Evolutionary conservation across 2,113 vertebrate genomes (phyloP).

Genomic region (Mus spicilegus): DNA sequence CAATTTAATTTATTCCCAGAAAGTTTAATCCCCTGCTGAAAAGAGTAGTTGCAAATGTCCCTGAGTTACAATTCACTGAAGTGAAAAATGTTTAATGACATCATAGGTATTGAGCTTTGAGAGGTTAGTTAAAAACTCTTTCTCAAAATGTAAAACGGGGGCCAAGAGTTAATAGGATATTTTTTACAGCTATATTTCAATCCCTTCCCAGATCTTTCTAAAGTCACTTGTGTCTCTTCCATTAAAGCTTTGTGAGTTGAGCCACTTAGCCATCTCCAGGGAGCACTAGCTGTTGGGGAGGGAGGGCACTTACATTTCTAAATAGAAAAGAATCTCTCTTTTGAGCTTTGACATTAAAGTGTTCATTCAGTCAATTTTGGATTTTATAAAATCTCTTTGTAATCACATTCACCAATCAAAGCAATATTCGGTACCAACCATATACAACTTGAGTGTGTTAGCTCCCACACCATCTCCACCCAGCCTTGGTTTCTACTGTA

Average conservation of each 20-base stretch:
- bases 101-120: conserved; percentile 84
- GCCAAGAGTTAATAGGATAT: conserved; percentile 87
- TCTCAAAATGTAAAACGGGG: conserved; percentile 85
- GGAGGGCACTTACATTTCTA: conserved; percentile 53
- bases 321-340: conserved; percentile 64
- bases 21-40: conserved; percentile 86
- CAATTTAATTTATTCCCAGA: conserved; percentile 87
- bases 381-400: conserved; percentile 57
- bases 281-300: background rate
- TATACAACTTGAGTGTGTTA: background rate
- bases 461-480: background rate
- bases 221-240: conserved; percentile 77
- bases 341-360: conserved; percentile 63
- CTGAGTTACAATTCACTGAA: conserved; percentile 85
- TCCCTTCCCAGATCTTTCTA: conserved; percentile 82
- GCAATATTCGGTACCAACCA: background rate
- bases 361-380: conserved; percentile 57
- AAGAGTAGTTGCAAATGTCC: conserved; percentile 83
- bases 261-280: conserved; percentile 71
- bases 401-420: conserved; percentile 42
- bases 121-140: conserved; percentile 86
- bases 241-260: conserved; percentile 78
- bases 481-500: background rate
- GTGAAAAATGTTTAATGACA: conserved; percentile 87
- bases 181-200: conserved; percentile 83